Conservation (phyloP, 1,140 invertebrate species). For the Tetramorium simillimum region DNA sequence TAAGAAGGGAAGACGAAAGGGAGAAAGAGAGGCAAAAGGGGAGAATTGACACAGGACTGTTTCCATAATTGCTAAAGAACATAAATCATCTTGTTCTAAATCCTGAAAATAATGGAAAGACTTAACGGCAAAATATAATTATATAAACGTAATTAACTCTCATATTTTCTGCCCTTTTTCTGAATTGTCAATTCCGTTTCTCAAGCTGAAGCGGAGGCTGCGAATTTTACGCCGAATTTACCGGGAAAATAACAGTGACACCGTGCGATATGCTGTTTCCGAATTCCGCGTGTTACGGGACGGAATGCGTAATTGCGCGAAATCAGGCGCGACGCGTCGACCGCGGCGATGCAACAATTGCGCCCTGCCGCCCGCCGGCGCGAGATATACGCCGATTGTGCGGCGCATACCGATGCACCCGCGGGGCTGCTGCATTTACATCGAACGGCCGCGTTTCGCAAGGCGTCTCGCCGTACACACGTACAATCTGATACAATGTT, state of each 20-base stretch:
- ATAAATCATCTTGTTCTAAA: not conserved
- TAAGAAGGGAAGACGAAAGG: not conserved
- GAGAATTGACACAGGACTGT: too few relatives aligned
- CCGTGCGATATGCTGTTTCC: not conserved
- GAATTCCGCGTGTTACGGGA: not conserved
- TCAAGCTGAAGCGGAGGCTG: not conserved
- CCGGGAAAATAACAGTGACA: not conserved
- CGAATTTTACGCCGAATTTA: not conserved
- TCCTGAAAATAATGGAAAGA: not conserved
- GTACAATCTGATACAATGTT: not conserved
- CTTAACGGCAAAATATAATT: not conserved
- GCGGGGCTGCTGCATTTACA: not conserved
- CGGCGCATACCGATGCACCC: slow-evolving; percentile 2
- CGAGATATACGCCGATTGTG: slow-evolving; percentile 37
- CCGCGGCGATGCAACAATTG: slow-evolving; percentile 22
- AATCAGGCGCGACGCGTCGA: not conserved
- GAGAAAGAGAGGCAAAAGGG: not conserved
- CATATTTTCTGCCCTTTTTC: not conserved
- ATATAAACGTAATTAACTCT: not conserved
- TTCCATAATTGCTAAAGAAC: too few relatives aligned
- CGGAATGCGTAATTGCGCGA: slow-evolving; percentile 21
- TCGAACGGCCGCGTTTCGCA: slow-evolving; percentile 10
- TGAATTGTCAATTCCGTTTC: not conserved
- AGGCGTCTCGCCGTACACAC: not conserved
- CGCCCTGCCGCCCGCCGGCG: too few relatives aligned